Evolutionary conservation across 1,140 invertebrate genomes (phyloP), one percentile per base, ranked within the genome.

Genomic region (Babylonia areolata): DNA sequence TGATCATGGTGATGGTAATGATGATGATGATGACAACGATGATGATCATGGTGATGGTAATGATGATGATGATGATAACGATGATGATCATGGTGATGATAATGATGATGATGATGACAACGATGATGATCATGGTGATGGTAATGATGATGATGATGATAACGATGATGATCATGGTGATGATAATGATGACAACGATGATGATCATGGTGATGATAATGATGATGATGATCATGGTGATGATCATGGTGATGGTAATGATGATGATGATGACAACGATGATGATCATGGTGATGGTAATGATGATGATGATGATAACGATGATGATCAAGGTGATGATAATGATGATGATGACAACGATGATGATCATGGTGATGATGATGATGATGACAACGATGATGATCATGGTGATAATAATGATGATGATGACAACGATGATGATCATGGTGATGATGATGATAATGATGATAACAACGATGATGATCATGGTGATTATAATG

Each of bases 351-450:
- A 64, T 64, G 58, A 64, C n/a, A n/a, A 64, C n/a, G 58, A 64
- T 64, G 58, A 64, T 64, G 58, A 64, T 64, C 17, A 64, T 64
- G 58, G n/a, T 64, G 58, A 64, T 64, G 58, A 64, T 64, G 58
- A 71, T 84, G 58, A 71, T 84, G 58, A 71, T 84, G 58, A 64
- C n/a, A n/a, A 64, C n/a, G 58, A 64, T 64, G 58, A 64, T 64
- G 58, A 64, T 64, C 17, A 64, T 64, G 58, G n/a, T 64, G 58
- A 20, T 64, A n/a, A 64, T 64, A n/a, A 17, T 64, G 58, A 64
- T 64, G 58, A 64, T n/a, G 58, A 64, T 64, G 58, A 64, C n/a
- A n/a, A n/a, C n/a, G 58, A 64, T 64, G 58, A 71, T 69, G 58
- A 64, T 64, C 17, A 64, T 64, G 58, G n/a, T 64, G 58, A n/a